These are phyloP conservation scores for Apteryx owenii DNA, from an alignment of 2,113 vertebrate genomes.

Conservation along the genomic window DNA sequence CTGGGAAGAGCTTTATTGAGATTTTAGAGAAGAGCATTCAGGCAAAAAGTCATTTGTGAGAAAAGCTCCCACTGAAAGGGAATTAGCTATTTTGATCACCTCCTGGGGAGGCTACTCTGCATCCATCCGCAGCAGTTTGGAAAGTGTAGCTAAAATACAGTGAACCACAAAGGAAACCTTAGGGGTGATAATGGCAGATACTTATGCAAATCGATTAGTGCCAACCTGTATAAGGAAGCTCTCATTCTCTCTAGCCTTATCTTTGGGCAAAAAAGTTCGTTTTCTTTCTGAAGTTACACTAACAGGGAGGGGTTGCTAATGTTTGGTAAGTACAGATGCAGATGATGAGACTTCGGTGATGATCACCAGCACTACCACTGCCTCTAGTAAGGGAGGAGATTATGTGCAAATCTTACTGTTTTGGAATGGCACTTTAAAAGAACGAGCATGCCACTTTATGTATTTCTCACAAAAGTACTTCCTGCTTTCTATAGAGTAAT, in stretches of 20 bases:
- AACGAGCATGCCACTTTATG: not conserved
- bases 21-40: slow-evolving; percentile 34
- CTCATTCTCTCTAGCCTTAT: not conserved
- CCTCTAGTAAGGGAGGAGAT: not conserved
- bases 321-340: not conserved
- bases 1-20: slow-evolving; percentile 19
- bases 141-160: not conserved
- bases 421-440: not conserved
- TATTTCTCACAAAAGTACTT: not conserved
- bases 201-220: not conserved
- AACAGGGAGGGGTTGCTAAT: not conserved
- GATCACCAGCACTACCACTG: not conserved
- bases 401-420: not conserved
- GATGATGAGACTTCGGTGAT: not conserved
- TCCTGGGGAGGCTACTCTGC: not conserved
- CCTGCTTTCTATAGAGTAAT: not conserved
- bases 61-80: slow-evolving; percentile 16
- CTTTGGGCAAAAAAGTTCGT: not conserved
- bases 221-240: not conserved
- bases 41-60: slow-evolving; percentile 37
- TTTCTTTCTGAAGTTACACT: not conserved
- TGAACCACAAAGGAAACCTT: slow-evolving; percentile 1
- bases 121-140: not conserved
- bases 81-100: slow-evolving; percentile 21
- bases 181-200: not conserved